Percentiles rank a stretch among this genome's conserved stretches.
These are phyloP conservation scores for Gila orcuttii DNA, from an alignment of 2,113 vertebrate genomes.

Conservation along the genomic window DNA sequence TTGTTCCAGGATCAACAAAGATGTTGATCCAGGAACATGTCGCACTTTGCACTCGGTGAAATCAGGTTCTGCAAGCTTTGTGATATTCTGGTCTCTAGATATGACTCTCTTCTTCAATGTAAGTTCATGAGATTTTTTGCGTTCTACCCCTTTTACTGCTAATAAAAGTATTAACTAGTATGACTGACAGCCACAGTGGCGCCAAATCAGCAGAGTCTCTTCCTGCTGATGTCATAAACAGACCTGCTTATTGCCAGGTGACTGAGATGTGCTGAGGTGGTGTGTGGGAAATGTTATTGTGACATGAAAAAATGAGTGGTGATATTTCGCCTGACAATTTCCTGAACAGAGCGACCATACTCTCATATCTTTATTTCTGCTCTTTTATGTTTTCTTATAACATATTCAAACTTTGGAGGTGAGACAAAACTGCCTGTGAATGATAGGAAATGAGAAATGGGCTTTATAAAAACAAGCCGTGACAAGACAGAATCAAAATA, in stretches of 20 bases:
- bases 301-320: constrained; percentile 29
- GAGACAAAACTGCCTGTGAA: constrained; percentile 17
- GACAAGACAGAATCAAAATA: background rate
- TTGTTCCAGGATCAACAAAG: no score
- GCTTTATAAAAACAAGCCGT: background rate
- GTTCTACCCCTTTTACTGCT: background rate
- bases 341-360: background rate
- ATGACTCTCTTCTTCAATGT: background rate
- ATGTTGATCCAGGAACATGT: no score
- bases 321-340: constrained; percentile 33
- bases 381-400: constrained; percentile 7
- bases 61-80: no score
- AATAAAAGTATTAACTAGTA: background rate
- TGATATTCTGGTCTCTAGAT: background rate
- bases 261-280: constrained; percentile 6
- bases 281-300: constrained; percentile 23
- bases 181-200: constrained; percentile 33
- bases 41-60: no score
- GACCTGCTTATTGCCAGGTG: constrained; percentile 41
- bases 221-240: constrained; percentile 39
- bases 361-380: constrained; percentile 14
- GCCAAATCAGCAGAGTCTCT: constrained; percentile 35
- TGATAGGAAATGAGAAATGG: constrained; percentile 44
- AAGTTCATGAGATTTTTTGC: background rate
- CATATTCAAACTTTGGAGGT: background rate